Evolutionary conservation across 2,113 vertebrate genomes (phyloP).

Genomic region (Bostrychus sinensis): DNA sequence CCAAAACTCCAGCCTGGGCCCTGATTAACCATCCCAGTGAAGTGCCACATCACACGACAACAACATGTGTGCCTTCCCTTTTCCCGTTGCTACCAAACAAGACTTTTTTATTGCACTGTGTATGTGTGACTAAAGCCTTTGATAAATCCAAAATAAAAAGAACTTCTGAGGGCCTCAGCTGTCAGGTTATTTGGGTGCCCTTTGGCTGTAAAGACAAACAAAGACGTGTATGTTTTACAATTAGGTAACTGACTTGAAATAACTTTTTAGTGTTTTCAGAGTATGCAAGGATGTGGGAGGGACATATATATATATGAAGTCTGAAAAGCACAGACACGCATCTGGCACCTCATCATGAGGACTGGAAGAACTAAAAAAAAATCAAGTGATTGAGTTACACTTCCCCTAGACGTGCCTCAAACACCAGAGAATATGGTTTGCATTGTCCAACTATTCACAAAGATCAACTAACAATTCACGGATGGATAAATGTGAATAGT

Average conservation of each 20-base stretch:
- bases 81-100: conserved; percentile 54
- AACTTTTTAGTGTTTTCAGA: conserved; percentile 54
- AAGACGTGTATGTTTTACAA: conserved; percentile 29
- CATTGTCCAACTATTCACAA: conserved; percentile 73
- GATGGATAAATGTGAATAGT: conserved; percentile 74
- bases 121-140: conserved; percentile 70
- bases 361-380: conserved; percentile 40
- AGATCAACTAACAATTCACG: conserved; percentile 76
- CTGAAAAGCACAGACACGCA: conserved; percentile 71
- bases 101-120: conserved; percentile 59
- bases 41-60: conserved; percentile 73
- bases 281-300: conserved; percentile 53
- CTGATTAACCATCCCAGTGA: conserved; percentile 60
- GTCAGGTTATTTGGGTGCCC: conserved; percentile 55
- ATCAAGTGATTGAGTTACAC: conserved; percentile 76
- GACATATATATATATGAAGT: conserved; percentile 60
- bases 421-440: conserved; percentile 75
- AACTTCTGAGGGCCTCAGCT: conserved; percentile 59
- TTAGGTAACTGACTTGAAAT: conserved; percentile 38
- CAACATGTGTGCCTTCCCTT: conserved; percentile 56
- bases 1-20: conserved; percentile 35
- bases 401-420: conserved; percentile 68
- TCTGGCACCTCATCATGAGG: conserved; percentile 77
- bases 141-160: conserved; percentile 59
- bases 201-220: conserved; percentile 32